Base-by-base conservation (phyloP, 1,140 invertebrate species). In the Pantala flavescens region DNA sequence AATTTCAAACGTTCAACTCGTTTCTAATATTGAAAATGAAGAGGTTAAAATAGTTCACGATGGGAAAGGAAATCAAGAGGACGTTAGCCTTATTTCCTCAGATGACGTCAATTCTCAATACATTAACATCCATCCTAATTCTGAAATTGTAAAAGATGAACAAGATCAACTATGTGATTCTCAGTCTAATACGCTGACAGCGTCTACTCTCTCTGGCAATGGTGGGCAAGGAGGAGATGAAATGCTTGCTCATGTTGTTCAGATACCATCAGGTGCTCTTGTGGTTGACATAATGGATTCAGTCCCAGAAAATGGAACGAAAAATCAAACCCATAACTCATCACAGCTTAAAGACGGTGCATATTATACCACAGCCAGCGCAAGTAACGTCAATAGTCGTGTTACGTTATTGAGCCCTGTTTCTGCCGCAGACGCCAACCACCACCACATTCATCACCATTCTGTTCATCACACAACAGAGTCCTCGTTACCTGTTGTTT, bases 211-310 rank as follows among this genome's bases (percentile, higher is more conserved):
- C 9, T 36, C 71, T 11, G 42, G 24, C 11, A 72, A 28, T 24
- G 42, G 24, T 12, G 42, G 71, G 10, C 71, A 36, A 36, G 71
- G 24, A 28, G 71, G 24, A 28, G 42, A 42, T 2, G 71, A 72
- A 72, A 72, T 72, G 71, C 24, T 72, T 28, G 24, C 24, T 7
- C 71, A 72, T 21, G 71, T 72, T 72, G 71, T 72, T 9, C 71
- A 72, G 42, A 72, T 72, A 24, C 42, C 71, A 11, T 42, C 28
- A n/a, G 42, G 71, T 42, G 71, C 71, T 11, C 24, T 72, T 28
- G 71, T 72, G 2, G 71, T 72, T 28, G 71, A 72, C n/a, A 72
- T 72, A 28, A 72, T 72, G 71, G 24, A 72, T 28, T 12, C 71
- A 28, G 24, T 36, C 16, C 71, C 24, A 11, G n/a, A 42, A 14